Evolutionary conservation across 2,113 vertebrate genomes (phyloP).

Genomic region (Neolamprologus modestus): DNA sequence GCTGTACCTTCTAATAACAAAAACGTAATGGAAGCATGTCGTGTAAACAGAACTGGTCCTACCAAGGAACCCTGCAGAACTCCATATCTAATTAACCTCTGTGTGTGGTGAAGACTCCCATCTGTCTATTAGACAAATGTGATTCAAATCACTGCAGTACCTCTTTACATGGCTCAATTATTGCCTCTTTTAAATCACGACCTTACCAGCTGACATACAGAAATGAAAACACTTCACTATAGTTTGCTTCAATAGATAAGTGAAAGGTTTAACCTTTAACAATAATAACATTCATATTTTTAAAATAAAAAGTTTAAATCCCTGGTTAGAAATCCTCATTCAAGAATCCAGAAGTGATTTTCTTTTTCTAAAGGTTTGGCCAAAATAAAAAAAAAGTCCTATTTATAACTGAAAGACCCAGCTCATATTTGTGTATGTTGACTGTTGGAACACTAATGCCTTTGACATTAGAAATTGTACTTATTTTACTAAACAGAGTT

Average conservation of each 20-base stretch:
- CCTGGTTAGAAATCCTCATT: not conserved
- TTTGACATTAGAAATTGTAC: not conserved
- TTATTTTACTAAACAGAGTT: not conserved
- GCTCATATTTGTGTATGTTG: not conserved
- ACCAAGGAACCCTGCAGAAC: not conserved
- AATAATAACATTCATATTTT: not conserved
- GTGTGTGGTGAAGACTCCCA: not conserved
- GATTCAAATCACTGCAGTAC: not conserved
- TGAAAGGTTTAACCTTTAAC: not conserved
- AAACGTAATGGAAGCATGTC: not conserved
- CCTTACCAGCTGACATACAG: not conserved
- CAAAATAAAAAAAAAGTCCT: not conserved
- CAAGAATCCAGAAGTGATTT: not conserved
- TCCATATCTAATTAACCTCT: not conserved
- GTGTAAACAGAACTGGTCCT: not conserved
- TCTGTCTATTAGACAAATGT: not conserved
- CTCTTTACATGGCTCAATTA: not conserved
- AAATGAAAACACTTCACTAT: not conserved
- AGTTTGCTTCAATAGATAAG: not conserved
- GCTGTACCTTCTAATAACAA: not conserved
- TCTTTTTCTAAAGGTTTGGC: not conserved
- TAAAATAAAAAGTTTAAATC: fast-evolving
- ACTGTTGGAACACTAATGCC: not conserved
- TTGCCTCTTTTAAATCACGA: not conserved
- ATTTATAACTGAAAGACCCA: not conserved